A percentile compares a stretch with the other conserved stretches of the same genome.
These are phyloP conservation scores for Cydia pomonella DNA, from an alignment of 1,140 invertebrate genomes.

Conservation along the genomic window DNA sequence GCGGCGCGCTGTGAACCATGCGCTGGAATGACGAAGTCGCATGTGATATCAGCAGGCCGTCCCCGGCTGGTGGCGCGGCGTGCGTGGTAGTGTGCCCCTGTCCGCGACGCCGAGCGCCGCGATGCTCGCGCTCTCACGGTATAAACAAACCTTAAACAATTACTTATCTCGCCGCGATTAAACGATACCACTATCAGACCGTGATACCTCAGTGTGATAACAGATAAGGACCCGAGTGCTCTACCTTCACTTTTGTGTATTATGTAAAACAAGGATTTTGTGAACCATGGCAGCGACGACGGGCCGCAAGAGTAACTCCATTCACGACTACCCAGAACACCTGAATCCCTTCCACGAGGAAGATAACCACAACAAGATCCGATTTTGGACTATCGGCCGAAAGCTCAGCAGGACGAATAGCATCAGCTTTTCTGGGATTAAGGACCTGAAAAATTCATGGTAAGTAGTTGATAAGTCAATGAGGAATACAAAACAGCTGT, in stretches of 20 bases:
- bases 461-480: conserved; percentile 44
- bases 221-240: conserved; percentile 71
- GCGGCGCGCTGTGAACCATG: not conserved
- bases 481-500: conserved; percentile 15
- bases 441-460: conserved; percentile 81
- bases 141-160: conserved; percentile 63
- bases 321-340: conserved; percentile 87
- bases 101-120: conserved; percentile 56
- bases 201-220: conserved; percentile 77
- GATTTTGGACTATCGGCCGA: conserved; percentile 80
- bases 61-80: conserved; percentile 34
- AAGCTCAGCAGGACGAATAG: conserved; percentile 78
- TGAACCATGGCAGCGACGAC: conserved; percentile 67
- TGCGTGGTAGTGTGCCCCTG: conserved; percentile 54
- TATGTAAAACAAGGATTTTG: conserved; percentile 70
- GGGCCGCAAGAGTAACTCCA: conserved; percentile 71
- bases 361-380: conserved; percentile 82
- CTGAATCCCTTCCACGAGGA: conserved; percentile 87
- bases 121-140: conserved; percentile 43
- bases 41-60: conserved; percentile 35
- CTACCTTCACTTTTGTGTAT: conserved; percentile 65
- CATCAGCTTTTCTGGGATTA: conserved; percentile 81
- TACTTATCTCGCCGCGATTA: conserved; percentile 71
- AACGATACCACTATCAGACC: conserved; percentile 67
- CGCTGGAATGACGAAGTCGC: conserved; percentile 29